These are phyloP conservation scores for Podarcis siculus DNA, from an alignment of 2,797 vertebrate genomes.

Conservation along the genomic window DNA sequence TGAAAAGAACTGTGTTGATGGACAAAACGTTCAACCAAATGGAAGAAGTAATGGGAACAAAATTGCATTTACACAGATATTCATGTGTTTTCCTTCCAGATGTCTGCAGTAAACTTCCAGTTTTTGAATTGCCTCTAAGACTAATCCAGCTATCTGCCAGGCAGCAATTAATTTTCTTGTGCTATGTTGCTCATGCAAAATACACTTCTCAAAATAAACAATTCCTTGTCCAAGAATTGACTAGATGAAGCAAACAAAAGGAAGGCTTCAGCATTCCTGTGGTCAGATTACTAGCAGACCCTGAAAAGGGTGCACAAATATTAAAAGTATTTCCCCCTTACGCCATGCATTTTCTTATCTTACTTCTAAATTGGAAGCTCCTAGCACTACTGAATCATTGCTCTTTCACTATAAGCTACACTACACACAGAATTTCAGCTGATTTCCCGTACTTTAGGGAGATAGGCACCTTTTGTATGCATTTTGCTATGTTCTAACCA, in stretches of 20 bases:
- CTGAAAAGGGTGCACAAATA: neutral
- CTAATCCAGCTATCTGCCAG: constrained; percentile 9
- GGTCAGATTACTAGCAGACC: neutral
- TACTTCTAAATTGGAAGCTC: neutral
- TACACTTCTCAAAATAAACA: neutral
- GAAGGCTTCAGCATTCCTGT: neutral
- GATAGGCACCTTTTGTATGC: too few relatives aligned
- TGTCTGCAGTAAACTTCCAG: constrained; percentile 2
- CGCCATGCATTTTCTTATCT: neutral
- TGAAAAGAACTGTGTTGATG: constrained; percentile 5
- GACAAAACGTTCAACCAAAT: neutral
- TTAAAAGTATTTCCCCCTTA: neutral
- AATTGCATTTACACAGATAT: neutral
- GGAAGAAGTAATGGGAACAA: neutral
- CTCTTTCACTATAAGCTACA: neutral
- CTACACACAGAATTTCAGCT: too few relatives aligned
- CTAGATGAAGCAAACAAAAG: neutral
- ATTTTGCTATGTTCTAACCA: too few relatives aligned
- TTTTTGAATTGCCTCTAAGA: constrained; percentile 17
- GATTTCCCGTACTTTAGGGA: too few relatives aligned
- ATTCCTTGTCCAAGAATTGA: neutral
- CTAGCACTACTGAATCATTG: neutral
- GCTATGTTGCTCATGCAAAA: constrained; percentile 6
- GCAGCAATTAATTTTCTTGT: neutral
- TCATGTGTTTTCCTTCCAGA: constrained; percentile 7